These are phyloP conservation scores for Sicus ferrugineus DNA, from an alignment of 2,888 invertebrate species.

Conservation along the genomic window DNA sequence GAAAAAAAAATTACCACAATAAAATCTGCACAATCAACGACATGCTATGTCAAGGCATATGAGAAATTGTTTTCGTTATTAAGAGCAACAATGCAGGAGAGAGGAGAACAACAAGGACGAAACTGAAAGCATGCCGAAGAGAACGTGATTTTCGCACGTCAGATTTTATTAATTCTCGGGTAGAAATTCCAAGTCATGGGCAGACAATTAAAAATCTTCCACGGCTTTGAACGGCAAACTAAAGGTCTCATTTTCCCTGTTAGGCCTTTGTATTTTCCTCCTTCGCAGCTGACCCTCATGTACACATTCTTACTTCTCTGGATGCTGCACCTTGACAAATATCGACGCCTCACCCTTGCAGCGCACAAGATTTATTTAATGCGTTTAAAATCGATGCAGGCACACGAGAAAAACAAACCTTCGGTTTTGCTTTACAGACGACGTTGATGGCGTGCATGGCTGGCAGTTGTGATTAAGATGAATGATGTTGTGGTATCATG, in stretches of 20 bases:
- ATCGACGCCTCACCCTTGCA: constrained; percentile 1
- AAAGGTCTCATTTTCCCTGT: neutral
- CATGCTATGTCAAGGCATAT: no score
- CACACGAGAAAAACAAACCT: neutral
- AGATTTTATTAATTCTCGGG: constrained; percentile 9
- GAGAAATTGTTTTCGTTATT: no score
- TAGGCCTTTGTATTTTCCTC: neutral
- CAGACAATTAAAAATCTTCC: neutral
- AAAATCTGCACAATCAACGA: no score
- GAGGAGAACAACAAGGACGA: no score
- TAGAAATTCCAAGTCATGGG: constrained; percentile 25
- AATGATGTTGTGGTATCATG: constrained; percentile 12
- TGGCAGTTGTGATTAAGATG: constrained; percentile 13
- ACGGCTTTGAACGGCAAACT: neutral
- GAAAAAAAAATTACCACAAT: no score
- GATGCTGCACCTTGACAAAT: neutral
- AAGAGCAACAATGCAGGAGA: no score
- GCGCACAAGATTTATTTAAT: constrained; percentile 9
- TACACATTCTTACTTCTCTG: neutral
- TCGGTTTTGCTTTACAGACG: neutral
- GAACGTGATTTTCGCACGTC: no score
- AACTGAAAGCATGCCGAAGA: no score
- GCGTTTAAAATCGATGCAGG: constrained; percentile 3
- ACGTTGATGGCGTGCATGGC: neutral
- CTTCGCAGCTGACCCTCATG: neutral